These are phyloP conservation scores for Catocala fraxini DNA, from an alignment of 2,888 invertebrate species.

Conservation along the genomic window DNA sequence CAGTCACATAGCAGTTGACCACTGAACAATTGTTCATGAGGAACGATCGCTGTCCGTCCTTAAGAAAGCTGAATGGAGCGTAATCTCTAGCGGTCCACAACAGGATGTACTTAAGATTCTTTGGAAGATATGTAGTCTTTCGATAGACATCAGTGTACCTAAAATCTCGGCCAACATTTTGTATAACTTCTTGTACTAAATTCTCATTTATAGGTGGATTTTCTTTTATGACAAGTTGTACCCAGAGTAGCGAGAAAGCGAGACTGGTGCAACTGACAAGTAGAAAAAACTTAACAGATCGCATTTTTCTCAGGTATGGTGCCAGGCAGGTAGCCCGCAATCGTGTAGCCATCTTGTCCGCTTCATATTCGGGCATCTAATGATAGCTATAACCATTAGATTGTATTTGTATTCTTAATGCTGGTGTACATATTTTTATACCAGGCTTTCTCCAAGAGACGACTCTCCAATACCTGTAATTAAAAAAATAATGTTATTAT, in stretches of 20 bases:
- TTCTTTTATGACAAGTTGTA: slow-evolving; percentile 53
- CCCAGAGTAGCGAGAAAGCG: slow-evolving; percentile 61
- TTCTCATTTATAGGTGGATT: slow-evolving; percentile 48
- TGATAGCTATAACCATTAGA: slow-evolving; percentile 11
- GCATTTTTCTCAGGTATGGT: slow-evolving; percentile 54
- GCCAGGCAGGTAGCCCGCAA: slow-evolving; percentile 37
- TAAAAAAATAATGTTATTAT: neutral
- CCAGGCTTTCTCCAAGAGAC: too few species aligned
- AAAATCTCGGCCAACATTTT: slow-evolving; percentile 67
- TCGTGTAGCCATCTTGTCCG: slow-evolving; percentile 53
- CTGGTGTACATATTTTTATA: too few species aligned
- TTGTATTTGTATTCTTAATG: slow-evolving; percentile 34
- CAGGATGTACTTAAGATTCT: slow-evolving; percentile 71
- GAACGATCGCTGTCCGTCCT: slow-evolving; percentile 68
- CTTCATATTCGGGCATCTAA: slow-evolving; percentile 57
- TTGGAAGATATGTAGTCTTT: slow-evolving; percentile 60
- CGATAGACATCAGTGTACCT: slow-evolving; percentile 72
- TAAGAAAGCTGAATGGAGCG: slow-evolving; percentile 68
- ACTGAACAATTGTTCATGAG: slow-evolving; percentile 71
- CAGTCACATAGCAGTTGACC: slow-evolving; percentile 74
- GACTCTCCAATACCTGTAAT: slow-evolving; percentile 25
- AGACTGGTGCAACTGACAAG: slow-evolving; percentile 63
- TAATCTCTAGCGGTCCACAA: slow-evolving; percentile 69
- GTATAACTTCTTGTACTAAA: slow-evolving; percentile 65
- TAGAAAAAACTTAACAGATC: slow-evolving; percentile 61